Percentiles rank a stretch among this genome's conserved stretches.
phyloP scores from a whole-genome alignment of 2,113 vertebrate genomes.

The Oceanodroma tethys region DNA sequence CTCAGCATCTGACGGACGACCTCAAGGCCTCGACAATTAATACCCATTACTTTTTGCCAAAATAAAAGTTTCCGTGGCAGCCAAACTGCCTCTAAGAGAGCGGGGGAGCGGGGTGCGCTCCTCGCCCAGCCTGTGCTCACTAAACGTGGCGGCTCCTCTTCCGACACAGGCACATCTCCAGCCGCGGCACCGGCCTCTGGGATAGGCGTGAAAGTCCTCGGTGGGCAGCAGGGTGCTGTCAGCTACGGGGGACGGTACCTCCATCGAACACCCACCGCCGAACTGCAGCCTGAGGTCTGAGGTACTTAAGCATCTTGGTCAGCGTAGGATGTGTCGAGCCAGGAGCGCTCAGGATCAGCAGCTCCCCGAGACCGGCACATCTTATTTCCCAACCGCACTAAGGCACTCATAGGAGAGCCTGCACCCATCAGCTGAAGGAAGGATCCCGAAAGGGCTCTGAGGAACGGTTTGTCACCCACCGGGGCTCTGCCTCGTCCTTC shows the following conservation, averaged over 20 bases:
- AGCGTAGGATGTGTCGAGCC: accelerated
- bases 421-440: accelerated
- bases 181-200: not conserved
- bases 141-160: not conserved
- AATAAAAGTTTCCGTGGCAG: not conserved
- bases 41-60: not conserved
- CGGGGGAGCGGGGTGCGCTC: accelerated
- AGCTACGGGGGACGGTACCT: not conserved
- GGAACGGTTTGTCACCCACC: not conserved
- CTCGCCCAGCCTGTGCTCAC: not conserved
- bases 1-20: not conserved
- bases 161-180: not conserved
- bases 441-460: not conserved
- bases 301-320: accelerated
- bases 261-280: not conserved
- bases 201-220: accelerated
- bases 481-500: not conserved
- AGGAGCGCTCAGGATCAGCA: not conserved
- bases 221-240: not conserved
- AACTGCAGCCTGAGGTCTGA: not conserved
- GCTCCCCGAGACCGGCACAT: not conserved
- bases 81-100: not conserved
- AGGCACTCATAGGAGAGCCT: not conserved
- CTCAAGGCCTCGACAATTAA: not conserved
- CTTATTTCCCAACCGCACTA: accelerated